Evolutionary conservation across 2,888 invertebrate species (phyloP), one percentile per base, ranked within the genome.

Genomic region (Anticlea derivata): DNA sequence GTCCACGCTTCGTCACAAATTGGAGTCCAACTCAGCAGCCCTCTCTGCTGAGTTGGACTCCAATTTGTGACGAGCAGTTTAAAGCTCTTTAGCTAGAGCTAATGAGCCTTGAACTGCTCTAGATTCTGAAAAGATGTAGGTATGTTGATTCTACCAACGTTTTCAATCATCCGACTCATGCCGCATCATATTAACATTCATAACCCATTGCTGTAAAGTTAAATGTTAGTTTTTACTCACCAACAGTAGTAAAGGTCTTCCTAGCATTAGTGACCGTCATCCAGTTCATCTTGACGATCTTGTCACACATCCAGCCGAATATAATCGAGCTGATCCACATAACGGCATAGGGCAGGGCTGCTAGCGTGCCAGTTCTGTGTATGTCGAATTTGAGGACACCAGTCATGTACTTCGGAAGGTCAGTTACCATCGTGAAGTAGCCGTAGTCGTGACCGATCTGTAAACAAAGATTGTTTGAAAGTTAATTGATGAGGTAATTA

Each of bases 221-320:
- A 17, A 17, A 17, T 3, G 2, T 17, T 17, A 17, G 4, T 30
- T 34, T 37, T 26, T 47, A 62, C 87, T 83, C 78, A 94, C 94
- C 94, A 55, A 94, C 83, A 27, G 93, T 93, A 1, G 94, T 94
- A 76, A 94, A 94, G 53, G 93, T 80, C 73, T 94, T 94, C 59
- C 94, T 89, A 1, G 93, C 91, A 59, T 84, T 88, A 7, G 93
- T 92, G 37, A 93, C 86, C 1, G 85, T 91, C 69, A 94, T 81
- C 68, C 91, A 90, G 7, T 92, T 89, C 61, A 80, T 92, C 61
- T 92, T 91, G 27, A 95, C 93, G 37, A 95, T 78, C 83, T 92
- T 93, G 78, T 96, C 96, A 52, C 95, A 94, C 10, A 94, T 64
- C 69, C 93, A 93, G 1, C 95, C 95, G 47, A 93, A 93, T 47